Evolutionary conservation across 1,140 invertebrate genomes (phyloP).

Genomic region (Drosophila tani): DNA sequence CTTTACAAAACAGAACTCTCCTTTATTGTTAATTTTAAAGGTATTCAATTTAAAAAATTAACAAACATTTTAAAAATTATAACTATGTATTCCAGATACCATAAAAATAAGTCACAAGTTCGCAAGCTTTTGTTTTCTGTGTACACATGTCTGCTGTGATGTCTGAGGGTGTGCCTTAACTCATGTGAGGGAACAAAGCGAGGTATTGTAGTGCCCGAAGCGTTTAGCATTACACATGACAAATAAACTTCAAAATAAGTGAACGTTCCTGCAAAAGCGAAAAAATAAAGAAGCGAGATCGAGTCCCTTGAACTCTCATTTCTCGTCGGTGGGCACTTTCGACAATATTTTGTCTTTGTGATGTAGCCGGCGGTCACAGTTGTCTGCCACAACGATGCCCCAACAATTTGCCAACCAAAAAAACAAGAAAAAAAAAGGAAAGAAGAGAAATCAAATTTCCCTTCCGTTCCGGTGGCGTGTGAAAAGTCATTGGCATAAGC

Average conservation of each 20-base stretch:
- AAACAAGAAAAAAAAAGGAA: constrained; percentile 1
- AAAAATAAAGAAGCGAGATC: constrained; percentile 8
- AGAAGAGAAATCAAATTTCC: constrained; percentile 50
- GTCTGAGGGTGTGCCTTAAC: constrained; percentile 19
- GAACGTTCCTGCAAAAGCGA: constrained; percentile 13
- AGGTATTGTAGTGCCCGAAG: constrained; percentile 36
- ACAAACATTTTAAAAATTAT: not conserved
- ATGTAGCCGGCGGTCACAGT: constrained; percentile 42
- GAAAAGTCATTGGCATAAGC: constrained; percentile 57
- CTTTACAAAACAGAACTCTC: too few species aligned
- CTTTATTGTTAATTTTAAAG: not conserved
- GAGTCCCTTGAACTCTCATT: constrained; percentile 68
- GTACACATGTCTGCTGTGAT: not conserved
- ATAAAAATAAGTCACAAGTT: too few species aligned
- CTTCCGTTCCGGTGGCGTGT: constrained; percentile 50
- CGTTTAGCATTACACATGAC: constrained; percentile 53
- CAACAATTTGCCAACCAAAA: constrained; percentile 23
- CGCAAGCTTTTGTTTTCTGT: not conserved
- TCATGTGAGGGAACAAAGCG: constrained; percentile 18
- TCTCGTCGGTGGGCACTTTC: constrained; percentile 11
- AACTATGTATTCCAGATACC: not conserved
- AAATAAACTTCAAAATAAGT: constrained; percentile 64
- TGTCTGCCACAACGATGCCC: constrained; percentile 29
- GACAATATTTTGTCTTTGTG: constrained; percentile 34
- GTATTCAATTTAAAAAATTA: too few species aligned